phyloP scores from a whole-genome alignment of 2,888 invertebrate genomes.

The Nymphalis polychloros region DNA sequence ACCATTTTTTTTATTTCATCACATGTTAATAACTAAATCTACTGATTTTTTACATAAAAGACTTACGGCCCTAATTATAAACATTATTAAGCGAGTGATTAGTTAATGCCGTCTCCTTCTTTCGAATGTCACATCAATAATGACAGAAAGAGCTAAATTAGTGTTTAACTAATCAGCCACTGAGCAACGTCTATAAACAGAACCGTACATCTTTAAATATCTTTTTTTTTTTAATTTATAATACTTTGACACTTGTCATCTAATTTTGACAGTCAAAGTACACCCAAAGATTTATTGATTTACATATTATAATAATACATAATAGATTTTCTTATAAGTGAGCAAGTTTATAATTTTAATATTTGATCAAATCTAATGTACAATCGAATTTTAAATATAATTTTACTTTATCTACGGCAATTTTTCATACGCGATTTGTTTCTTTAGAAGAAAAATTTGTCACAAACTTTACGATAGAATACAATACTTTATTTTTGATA shows the following conservation, averaged over 20 bases:
- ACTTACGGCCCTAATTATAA: no score
- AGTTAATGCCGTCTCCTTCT: no score
- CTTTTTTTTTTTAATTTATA: not conserved
- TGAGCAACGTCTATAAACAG: conserved; percentile 2
- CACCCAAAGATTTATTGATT: not conserved
- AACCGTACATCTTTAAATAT: not conserved
- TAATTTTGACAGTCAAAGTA: not conserved
- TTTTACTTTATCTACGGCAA: not conserved
- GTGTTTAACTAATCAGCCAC: no score
- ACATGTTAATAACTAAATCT: conserved; percentile 44
- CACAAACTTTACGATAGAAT: not conserved
- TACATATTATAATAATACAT: not conserved
- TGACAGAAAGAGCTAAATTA: no score
- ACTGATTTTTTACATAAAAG: conserved; percentile 23
- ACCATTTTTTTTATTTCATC: conserved; percentile 40
- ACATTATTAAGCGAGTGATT: no score
- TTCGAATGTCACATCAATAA: no score
- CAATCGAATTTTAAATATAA: not conserved
- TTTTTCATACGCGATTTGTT: not conserved
- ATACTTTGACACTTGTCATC: not conserved
- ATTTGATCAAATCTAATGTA: not conserved
- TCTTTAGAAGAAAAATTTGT: not conserved
- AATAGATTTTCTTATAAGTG: not conserved
- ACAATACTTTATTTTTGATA: not conserved
- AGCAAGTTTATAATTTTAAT: not conserved